These are phyloP conservation scores for Priocnemis perturbator DNA, from an alignment of 2,888 invertebrate species.

Conservation along the genomic window DNA sequence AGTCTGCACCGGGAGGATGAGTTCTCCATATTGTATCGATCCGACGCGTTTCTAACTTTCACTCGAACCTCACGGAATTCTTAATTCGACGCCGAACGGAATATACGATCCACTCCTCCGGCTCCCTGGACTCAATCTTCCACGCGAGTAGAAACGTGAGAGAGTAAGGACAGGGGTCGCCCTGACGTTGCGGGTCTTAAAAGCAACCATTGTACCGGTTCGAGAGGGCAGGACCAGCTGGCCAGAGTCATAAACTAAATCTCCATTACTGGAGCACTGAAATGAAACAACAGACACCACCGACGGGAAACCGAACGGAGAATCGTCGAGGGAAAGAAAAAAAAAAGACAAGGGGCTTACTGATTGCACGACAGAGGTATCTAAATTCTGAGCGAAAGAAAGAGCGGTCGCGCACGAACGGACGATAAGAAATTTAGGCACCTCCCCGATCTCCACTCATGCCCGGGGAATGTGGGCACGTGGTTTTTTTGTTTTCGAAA, in stretches of 20 bases:
- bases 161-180: slow-evolving; percentile 9
- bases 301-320: slow-evolving; percentile 27
- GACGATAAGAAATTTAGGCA: slow-evolving; percentile 47
- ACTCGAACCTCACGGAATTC: not conserved
- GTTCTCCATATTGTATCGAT: not conserved
- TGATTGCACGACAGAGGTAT: slow-evolving; percentile 35
- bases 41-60: slow-evolving; percentile 3
- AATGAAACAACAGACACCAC: slow-evolving; percentile 24
- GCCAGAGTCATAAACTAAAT: slow-evolving; percentile 40
- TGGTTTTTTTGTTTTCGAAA: not conserved
- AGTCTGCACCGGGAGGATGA: too few species aligned
- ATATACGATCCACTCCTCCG: not conserved
- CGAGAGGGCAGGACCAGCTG: slow-evolving; percentile 34
- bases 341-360: slow-evolving; percentile 45
- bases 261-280: slow-evolving; percentile 36
- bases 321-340: slow-evolving; percentile 18
- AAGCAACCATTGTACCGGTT: slow-evolving; percentile 48
- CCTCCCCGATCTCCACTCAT: slow-evolving; percentile 13
- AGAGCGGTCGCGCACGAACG: slow-evolving; percentile 29
- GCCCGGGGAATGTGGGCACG: not conserved
- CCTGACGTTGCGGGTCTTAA: slow-evolving; percentile 37
- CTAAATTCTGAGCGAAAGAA: slow-evolving; percentile 33
- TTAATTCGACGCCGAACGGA: not conserved
- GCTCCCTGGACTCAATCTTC: slow-evolving; percentile 1
- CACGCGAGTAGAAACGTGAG: slow-evolving; percentile 21